Evolutionary conservation across 2,888 invertebrate species (phyloP).

Genomic region (Drosophila atroscutellata): DNA sequence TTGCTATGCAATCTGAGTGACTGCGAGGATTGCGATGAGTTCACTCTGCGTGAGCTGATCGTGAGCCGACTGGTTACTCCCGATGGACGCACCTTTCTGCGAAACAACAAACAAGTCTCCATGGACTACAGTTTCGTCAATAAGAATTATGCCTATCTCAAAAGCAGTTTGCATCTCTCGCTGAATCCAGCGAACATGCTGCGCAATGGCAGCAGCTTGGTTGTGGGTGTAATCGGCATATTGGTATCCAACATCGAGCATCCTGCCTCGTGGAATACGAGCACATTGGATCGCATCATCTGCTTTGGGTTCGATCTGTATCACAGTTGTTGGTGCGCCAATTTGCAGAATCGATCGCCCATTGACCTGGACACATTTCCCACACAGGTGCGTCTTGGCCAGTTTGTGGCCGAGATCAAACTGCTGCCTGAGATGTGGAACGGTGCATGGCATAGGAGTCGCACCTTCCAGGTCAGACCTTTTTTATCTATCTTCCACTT

Average conservation of each 20-base stretch:
- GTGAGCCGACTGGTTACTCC: slow-evolving; percentile 74
- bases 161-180: slow-evolving; percentile 73
- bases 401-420: slow-evolving; percentile 68
- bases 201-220: slow-evolving; percentile 74
- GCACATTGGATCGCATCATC: slow-evolving; percentile 77
- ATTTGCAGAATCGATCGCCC: slow-evolving; percentile 41
- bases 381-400: slow-evolving; percentile 75
- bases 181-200: slow-evolving; percentile 63
- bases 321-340: slow-evolving; percentile 68
- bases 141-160: slow-evolving; percentile 79
- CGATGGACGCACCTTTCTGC: slow-evolving; percentile 63
- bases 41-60: slow-evolving; percentile 76
- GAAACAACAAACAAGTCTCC: slow-evolving; percentile 57
- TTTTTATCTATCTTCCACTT: background rate
- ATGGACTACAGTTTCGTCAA: slow-evolving; percentile 74
- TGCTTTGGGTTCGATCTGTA: slow-evolving; percentile 80
- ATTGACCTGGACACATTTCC: slow-evolving; percentile 78
- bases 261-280: slow-evolving; percentile 81
- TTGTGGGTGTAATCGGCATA: slow-evolving; percentile 74
- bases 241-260: slow-evolving; percentile 82
- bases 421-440: slow-evolving; percentile 47
- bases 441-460: slow-evolving; percentile 72
- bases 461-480: slow-evolving; percentile 22
- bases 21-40: slow-evolving; percentile 46
- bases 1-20: slow-evolving; percentile 68